These are phyloP conservation scores for Dermolepida albohirtum DNA, from an alignment of 2,888 invertebrate genomes.

Conservation along the genomic window DNA sequence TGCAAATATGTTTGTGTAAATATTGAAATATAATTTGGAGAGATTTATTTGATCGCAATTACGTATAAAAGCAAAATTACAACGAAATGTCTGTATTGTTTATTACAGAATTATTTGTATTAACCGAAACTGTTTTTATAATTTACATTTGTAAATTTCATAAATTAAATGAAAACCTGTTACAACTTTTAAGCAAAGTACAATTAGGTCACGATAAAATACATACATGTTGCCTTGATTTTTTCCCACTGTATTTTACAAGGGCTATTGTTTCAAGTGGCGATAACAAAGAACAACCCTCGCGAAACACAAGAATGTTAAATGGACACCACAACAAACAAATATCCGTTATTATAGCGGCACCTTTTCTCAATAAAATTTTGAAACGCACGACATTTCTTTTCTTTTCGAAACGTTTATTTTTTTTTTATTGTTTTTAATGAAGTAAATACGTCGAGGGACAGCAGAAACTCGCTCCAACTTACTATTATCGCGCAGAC, in stretches of 20 bases:
- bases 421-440: conserved; percentile 26
- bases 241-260: conserved; percentile 16
- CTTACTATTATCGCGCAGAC: conserved; percentile 36
- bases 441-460: conserved; percentile 12
- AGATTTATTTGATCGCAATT: no score
- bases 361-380: conserved; percentile 11
- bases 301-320: conserved; percentile 15
- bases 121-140: no score
- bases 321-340: conserved; percentile 22
- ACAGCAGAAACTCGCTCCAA: conserved; percentile 25
- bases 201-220: conserved; percentile 2
- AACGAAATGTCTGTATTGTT: no score
- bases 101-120: no score
- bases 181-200: background rate
- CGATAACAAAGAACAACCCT: conserved; percentile 37
- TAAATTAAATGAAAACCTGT: conserved; percentile 5
- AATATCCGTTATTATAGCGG: background rate
- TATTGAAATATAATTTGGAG: background rate
- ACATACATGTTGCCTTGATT: conserved; percentile 32
- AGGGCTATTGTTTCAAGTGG: conserved; percentile 24
- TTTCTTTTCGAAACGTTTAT: conserved; percentile 11
- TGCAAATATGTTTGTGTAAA: conserved; percentile 1
- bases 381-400: conserved; percentile 3
- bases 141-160: background rate
- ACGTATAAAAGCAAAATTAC: no score